Evolutionary conservation across 2,797 vertebrate species (phyloP).

Genomic region (Falco peregrinus): DNA sequence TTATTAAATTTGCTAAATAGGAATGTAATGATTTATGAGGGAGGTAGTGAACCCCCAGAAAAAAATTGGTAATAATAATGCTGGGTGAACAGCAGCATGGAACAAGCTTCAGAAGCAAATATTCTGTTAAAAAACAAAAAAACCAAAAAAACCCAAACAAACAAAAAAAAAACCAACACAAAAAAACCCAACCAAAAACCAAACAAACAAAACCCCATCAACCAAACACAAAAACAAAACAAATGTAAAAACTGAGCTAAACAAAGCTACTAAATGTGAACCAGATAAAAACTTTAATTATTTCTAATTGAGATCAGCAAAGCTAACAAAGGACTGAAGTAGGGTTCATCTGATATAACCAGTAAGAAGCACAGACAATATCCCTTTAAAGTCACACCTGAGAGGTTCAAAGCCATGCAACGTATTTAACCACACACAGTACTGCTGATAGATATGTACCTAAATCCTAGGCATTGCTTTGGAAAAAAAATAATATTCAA

Average conservation of each 20-base stretch:
- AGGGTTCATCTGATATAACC: background rate
- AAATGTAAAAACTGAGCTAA: background rate
- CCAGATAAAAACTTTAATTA: constrained; percentile 32
- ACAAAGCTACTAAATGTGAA: background rate
- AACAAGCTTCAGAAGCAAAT: constrained; percentile 11
- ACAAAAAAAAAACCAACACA: too few species aligned
- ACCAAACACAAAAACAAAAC: too few species aligned
- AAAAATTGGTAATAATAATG: background rate
- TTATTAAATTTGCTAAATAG: constrained; percentile 47
- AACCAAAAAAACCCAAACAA: background rate
- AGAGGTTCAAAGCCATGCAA: background rate
- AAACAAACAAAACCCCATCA: too few species aligned
- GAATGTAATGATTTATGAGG: constrained; percentile 22
- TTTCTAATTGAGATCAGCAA: constrained; percentile 36
- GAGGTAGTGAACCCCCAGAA: constrained; percentile 25
- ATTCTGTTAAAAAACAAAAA: background rate
- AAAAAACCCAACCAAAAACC: too few species aligned
- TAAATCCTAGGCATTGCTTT: background rate
- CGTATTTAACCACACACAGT: background rate
- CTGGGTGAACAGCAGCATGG: background rate
- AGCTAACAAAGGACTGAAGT: constrained; percentile 1
- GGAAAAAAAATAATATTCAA: background rate
- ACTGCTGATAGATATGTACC: background rate
- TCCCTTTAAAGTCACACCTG: background rate
- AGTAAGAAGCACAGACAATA: background rate